phyloP scores from a whole-genome alignment of 2,113 vertebrate species.

The Tupaia tana region DNA sequence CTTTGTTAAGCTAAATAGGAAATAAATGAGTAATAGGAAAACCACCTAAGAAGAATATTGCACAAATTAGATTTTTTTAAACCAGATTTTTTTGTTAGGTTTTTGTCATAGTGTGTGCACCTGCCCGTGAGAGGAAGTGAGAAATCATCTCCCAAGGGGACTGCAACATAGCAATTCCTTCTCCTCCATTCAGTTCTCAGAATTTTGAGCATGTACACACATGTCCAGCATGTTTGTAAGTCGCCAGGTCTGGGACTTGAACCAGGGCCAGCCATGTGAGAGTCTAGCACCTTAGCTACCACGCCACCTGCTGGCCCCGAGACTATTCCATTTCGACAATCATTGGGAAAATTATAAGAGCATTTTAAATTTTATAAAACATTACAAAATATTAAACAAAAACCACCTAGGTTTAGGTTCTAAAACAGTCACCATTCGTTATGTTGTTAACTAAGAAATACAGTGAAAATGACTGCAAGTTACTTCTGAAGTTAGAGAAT shows the following conservation, averaged over 20 bases:
- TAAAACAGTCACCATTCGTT: neutral
- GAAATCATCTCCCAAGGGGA: no score
- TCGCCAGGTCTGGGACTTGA: no score
- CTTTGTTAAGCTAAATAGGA: constrained; percentile 4
- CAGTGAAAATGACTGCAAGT: neutral
- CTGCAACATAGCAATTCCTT: no score
- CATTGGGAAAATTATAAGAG: constrained; percentile 20
- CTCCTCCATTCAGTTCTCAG: no score
- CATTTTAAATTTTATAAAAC: constrained; percentile 41
- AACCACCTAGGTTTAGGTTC: constrained; percentile 8
- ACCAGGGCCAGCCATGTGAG: no score
- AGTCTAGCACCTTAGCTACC: no score
- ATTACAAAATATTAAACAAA: constrained; percentile 37
- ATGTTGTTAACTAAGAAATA: constrained; percentile 23
- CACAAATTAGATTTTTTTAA: neutral
- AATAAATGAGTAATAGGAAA: neutral
- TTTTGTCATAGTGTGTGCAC: no score
- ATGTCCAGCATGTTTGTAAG: no score
- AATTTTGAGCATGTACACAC: no score
- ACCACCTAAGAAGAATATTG: neutral
- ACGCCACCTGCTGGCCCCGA: neutral
- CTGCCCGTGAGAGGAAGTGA: no score
- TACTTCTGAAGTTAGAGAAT: neutral
- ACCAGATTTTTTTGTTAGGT: no score
- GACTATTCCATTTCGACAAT: constrained; percentile 40